These are phyloP conservation scores for Eidolon dupreanum DNA, from an alignment of 2,797 vertebrate genomes.

Conservation along the genomic window DNA sequence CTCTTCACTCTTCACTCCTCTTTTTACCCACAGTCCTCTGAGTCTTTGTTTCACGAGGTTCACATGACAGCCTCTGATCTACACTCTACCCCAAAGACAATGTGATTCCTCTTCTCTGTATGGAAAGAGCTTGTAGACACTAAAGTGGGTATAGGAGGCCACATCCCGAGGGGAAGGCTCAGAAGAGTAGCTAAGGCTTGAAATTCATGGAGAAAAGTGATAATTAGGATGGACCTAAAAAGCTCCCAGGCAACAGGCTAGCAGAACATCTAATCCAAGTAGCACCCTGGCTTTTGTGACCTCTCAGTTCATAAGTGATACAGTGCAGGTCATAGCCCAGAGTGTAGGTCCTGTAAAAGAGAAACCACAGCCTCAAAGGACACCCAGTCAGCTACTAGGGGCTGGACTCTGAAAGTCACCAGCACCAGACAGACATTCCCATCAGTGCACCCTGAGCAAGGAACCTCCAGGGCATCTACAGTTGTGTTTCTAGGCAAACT, in stretches of 20 bases:
- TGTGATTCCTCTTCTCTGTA: neutral
- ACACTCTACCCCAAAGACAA: neutral
- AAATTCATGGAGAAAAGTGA: neutral
- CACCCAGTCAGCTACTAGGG: neutral
- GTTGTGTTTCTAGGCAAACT: neutral
- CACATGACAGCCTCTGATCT: neutral
- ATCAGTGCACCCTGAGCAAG: neutral
- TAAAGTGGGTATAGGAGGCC: neutral
- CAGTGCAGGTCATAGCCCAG: neutral
- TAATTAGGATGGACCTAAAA: neutral
- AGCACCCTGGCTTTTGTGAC: neutral
- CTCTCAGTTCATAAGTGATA: neutral
- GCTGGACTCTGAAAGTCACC: neutral
- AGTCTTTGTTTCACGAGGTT: neutral
- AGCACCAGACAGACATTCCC: neutral
- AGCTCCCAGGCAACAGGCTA: neutral
- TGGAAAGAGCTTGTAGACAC: neutral
- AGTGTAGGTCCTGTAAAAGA: neutral
- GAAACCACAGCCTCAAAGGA: neutral
- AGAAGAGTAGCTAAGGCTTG: neutral
- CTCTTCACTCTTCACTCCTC: neutral
- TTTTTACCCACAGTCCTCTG: neutral
- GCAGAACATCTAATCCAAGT: neutral
- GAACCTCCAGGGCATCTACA: neutral
- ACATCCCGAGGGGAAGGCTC: neutral